Evolutionary conservation across 1,140 invertebrate genomes (phyloP).

Genomic region (Papilio glaucus): DNA sequence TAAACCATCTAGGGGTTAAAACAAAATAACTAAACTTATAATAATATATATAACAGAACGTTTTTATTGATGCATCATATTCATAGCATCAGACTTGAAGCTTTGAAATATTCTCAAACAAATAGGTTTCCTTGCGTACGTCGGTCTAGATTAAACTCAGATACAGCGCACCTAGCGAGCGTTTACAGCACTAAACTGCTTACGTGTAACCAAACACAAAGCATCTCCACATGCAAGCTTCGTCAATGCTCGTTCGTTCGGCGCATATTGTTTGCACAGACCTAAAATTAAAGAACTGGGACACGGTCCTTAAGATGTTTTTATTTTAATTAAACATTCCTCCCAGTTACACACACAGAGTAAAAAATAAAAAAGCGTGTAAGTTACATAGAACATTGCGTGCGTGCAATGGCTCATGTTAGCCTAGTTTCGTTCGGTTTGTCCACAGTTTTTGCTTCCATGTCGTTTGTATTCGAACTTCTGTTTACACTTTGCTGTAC

Average conservation of each 20-base stretch:
- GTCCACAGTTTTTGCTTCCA: slow-evolving; percentile 2
- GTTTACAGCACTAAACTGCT: slow-evolving; percentile 5
- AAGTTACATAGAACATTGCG: background rate
- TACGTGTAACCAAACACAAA: background rate
- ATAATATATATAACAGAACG: too few species aligned
- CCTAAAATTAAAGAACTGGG: background rate
- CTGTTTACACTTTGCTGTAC: background rate
- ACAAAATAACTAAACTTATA: too few species aligned
- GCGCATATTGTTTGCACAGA: background rate
- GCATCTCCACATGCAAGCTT: background rate
- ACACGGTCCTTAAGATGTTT: background rate
- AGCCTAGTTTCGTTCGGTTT: slow-evolving; percentile 1
- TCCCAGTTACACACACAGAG: background rate
- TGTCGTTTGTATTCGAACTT: slow-evolving; percentile 16
- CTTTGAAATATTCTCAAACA: too few species aligned
- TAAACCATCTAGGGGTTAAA: too few species aligned
- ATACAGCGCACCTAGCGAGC: background rate
- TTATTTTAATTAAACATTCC: background rate
- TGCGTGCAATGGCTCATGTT: slow-evolving; percentile 5
- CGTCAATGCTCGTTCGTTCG: background rate
- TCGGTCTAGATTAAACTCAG: too few species aligned
- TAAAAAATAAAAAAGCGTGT: slow-evolving; percentile 3
- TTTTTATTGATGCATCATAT: too few species aligned
- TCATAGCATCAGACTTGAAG: too few species aligned
- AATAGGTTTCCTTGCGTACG: too few species aligned